These are phyloP conservation scores for Pycnonotus jocosus DNA, from an alignment of 2,113 vertebrate genomes.

Conservation along the genomic window DNA sequence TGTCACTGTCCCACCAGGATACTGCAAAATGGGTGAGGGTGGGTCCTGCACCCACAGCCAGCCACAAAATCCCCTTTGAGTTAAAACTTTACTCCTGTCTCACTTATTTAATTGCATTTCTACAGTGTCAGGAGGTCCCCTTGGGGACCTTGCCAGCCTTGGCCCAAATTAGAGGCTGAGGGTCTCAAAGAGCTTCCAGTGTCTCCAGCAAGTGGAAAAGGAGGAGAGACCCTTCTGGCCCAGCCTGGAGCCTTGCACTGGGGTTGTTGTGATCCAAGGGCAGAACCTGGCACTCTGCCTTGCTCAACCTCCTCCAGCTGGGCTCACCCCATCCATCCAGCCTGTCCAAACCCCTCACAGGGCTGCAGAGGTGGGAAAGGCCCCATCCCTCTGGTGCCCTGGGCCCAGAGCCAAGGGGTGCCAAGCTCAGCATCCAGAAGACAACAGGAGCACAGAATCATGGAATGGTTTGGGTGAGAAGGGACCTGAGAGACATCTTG, in stretches of 20 bases:
- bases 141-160: neutral
- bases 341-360: neutral
- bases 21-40: neutral
- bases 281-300: neutral
- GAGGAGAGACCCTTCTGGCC: neutral
- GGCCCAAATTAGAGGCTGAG: neutral
- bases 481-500: rapidly evolving
- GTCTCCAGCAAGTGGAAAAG: neutral
- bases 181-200: neutral
- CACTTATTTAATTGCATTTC: neutral
- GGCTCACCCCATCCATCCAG: neutral
- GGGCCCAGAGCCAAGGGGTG: neutral
- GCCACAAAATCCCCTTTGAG: neutral
- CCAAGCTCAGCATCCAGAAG: neutral
- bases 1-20: rapidly evolving
- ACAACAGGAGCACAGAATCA: neutral
- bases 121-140: no score
- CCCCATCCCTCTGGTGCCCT: neutral
- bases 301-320: rapidly evolving
- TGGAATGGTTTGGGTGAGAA: neutral
- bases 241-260: neutral
- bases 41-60: neutral
- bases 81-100: neutral
- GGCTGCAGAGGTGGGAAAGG: neutral
- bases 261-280: neutral